Base-by-base conservation (phyloP, 2,797 vertebrate species). In the Cossypha niveicapilla region DNA sequence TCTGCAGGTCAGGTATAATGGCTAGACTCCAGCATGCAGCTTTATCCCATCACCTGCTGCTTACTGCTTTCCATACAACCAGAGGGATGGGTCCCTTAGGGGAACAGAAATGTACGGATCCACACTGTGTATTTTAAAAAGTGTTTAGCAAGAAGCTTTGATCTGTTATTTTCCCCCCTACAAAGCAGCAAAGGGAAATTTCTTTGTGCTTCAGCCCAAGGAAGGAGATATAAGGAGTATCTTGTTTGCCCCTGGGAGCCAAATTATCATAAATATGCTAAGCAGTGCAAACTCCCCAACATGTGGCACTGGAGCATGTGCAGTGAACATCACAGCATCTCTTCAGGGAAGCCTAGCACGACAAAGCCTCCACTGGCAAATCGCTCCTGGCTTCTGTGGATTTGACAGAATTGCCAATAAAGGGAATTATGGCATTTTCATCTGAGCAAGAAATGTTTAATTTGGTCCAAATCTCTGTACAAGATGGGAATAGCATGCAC, bases 221-320 rank as follows among this genome's bases (percentile, higher is more conserved):
- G 72, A 94, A 95, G 58, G 65, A 93, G 78, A 87, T 83, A 41
- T 18, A 91, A 93, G 94, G 75, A 91, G 85, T 77, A 58, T 56
- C 68, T 66, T 25, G 57, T 61, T 90, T 83, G 76, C 91, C 85
- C 79, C 61, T 86, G 93, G 91, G 96, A 92, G n/a, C 21, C 42
- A 51, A 80, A 95, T 93, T 93, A 95, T 19, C 94, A 96, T 94
- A 96, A 95, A 86, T 94, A 96, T 86, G 93, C 91, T 94, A 95
- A 95, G 88, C 87, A 95, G 90, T 18, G 50, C 37, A 50, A 94
- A 81, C 57, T 94, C 79, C 91, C 92, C 94, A 94, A 92, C 91
- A 91, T 88, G 94, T 92, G 85, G 90, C 87, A 88, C 68, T 32
- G 60, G 78, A 90, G 76, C 87, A 90, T 24, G 76, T 92, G 93